Percentiles rank a stretch among this genome's conserved stretches.
Conservation (phyloP, 2,888 invertebrate genomes). For the Actias luna region DNA sequence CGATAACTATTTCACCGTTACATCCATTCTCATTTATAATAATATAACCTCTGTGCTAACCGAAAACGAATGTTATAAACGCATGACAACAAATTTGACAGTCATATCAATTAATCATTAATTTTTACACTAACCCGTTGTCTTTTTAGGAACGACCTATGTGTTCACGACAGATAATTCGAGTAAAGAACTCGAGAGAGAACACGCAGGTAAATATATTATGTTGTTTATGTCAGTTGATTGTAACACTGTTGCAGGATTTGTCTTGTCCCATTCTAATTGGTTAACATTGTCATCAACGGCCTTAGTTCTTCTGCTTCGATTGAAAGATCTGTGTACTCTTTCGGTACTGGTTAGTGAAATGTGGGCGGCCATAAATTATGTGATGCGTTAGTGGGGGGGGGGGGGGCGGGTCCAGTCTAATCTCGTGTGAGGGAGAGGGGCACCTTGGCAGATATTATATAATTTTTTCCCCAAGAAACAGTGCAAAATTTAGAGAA, state of each 20-base stretch:
- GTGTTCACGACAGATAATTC: conserved; percentile 48
- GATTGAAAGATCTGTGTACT: too few species aligned
- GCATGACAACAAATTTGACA: neutral
- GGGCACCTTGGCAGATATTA: too few species aligned
- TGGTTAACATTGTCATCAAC: neutral
- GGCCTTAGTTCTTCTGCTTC: too few species aligned
- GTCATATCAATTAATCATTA: neutral
- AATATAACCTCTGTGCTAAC: neutral
- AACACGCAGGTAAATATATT: conserved; percentile 48
- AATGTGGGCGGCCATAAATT: too few species aligned
- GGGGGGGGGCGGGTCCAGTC: too few species aligned
- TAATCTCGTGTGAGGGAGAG: too few species aligned
- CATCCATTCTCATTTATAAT: neutral
- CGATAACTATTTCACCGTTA: neutral
- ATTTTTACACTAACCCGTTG: conserved; percentile 10
- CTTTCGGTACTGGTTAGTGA: too few species aligned
- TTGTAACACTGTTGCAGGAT: neutral
- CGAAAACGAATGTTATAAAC: neutral
- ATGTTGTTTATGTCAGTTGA: neutral
- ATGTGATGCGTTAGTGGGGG: too few species aligned
- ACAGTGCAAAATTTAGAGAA: too few species aligned
- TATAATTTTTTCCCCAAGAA: too few species aligned
- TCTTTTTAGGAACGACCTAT: conserved; percentile 53
- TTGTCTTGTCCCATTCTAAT: neutral
- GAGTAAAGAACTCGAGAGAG: conserved; percentile 52